Evolutionary conservation across 1,140 invertebrate species (phyloP).

Genomic region (Aphis gossypii): DNA sequence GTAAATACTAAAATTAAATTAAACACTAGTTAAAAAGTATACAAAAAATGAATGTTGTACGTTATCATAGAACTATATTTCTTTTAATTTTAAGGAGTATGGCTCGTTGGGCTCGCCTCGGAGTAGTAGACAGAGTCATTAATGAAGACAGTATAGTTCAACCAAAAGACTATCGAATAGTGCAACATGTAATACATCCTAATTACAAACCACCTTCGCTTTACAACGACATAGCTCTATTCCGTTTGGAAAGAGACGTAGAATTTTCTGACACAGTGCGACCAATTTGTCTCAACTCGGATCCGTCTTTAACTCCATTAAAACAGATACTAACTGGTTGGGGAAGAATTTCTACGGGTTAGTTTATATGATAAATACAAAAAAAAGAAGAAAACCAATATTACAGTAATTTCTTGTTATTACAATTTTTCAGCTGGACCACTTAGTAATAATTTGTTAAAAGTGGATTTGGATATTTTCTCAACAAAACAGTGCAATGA

Average conservation of each 20-base stretch:
- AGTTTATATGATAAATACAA: background rate
- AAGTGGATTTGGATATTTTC: slow-evolving; percentile 60
- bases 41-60: background rate
- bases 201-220: slow-evolving; percentile 63
- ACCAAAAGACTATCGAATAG: slow-evolving; percentile 62
- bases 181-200: slow-evolving; percentile 65
- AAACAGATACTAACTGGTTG: slow-evolving; percentile 67
- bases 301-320: background rate
- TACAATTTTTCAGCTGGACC: slow-evolving; percentile 39
- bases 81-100: background rate
- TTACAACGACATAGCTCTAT: slow-evolving; percentile 61
- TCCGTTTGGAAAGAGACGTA: slow-evolving; percentile 65
- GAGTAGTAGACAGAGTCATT: slow-evolving; percentile 61
- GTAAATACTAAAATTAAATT: background rate
- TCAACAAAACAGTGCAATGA: slow-evolving; percentile 60
- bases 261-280: slow-evolving; percentile 63
- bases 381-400: background rate
- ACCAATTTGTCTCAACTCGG: slow-evolving; percentile 67
- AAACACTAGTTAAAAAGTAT: background rate
- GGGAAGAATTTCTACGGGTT: slow-evolving; percentile 64
- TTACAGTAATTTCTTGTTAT: background rate
- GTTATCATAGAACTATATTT: background rate
- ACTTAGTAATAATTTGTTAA: slow-evolving; percentile 59
- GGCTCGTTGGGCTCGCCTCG: slow-evolving; percentile 61
- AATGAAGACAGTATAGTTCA: slow-evolving; percentile 60